phyloP scores from a whole-genome alignment of 2,113 vertebrate genomes.

The Haliaeetus leucogaster region DNA sequence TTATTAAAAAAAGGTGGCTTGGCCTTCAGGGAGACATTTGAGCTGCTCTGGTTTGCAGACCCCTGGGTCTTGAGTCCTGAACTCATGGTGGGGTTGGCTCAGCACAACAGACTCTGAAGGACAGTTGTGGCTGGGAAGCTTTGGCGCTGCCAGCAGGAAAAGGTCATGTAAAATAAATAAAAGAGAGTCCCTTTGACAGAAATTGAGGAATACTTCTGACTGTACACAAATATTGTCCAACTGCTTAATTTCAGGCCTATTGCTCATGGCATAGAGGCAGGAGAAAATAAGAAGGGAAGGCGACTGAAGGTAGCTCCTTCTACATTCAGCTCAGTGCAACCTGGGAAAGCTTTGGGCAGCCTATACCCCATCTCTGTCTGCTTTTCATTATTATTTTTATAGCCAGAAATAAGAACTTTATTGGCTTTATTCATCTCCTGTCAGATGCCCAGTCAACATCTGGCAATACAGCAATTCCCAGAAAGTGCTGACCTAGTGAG shows the following conservation, averaged over 20 bases:
- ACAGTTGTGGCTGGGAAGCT: not conserved
- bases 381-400: constrained; percentile 46
- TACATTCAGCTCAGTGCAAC: not conserved
- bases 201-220: not conserved
- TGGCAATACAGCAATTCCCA: not conserved
- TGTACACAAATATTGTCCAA: not conserved
- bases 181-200: not conserved
- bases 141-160: not conserved
- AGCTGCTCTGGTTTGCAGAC: not conserved
- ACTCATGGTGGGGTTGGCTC: not conserved
- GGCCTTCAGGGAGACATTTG: not conserved
- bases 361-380: not conserved
- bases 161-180: not conserved
- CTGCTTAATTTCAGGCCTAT: not conserved
- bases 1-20: not conserved
- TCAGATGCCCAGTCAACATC: constrained; percentile 22
- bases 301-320: not conserved
- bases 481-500: constrained; percentile 35
- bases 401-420: constrained; percentile 49
- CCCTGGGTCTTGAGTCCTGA: not conserved
- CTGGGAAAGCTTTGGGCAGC: not conserved
- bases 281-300: not conserved
- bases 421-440: constrained; percentile 33
- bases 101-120: not conserved
- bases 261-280: not conserved